phyloP scores from a whole-genome alignment of 2,797 vertebrate species.

The Okamejei kenojei region DNA sequence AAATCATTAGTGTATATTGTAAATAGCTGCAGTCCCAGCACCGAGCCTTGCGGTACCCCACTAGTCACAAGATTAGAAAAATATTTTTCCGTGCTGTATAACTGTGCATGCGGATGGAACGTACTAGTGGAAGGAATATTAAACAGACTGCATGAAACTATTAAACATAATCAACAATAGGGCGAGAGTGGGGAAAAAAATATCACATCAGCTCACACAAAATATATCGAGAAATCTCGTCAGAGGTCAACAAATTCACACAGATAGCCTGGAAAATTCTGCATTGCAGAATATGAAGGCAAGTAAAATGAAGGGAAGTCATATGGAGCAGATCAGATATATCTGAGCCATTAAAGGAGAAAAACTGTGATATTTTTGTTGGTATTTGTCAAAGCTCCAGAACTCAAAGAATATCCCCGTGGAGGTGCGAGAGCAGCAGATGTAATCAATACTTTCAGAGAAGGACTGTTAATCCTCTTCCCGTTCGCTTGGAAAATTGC shows the following conservation, averaged over 20 bases:
- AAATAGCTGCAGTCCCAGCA: too few species aligned
- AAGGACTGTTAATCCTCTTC: neutral
- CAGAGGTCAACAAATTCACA: neutral
- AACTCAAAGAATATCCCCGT: neutral
- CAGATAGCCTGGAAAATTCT: neutral
- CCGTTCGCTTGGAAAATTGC: neutral
- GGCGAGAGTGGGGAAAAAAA: too few species aligned
- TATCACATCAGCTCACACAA: neutral
- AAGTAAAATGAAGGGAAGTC: neutral
- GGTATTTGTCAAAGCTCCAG: constrained; percentile 2
- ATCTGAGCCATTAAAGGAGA: neutral
- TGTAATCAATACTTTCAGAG: neutral
- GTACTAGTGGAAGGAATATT: neutral
- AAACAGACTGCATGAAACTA: neutral
- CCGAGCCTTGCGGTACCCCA: too few species aligned
- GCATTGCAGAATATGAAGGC: neutral
- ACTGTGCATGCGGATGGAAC: neutral
- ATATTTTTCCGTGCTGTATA: too few species aligned
- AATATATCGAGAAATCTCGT: neutral
- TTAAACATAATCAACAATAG: too few species aligned
- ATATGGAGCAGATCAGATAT: neutral
- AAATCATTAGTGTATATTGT: too few species aligned
- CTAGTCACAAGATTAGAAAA: too few species aligned
- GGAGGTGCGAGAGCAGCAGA: neutral
- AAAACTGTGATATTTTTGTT: neutral